Percentiles rank a stretch among this genome's conserved stretches.
Conservation (phyloP, 2,113 vertebrate genomes). For the Barnardius zonarius region DNA sequence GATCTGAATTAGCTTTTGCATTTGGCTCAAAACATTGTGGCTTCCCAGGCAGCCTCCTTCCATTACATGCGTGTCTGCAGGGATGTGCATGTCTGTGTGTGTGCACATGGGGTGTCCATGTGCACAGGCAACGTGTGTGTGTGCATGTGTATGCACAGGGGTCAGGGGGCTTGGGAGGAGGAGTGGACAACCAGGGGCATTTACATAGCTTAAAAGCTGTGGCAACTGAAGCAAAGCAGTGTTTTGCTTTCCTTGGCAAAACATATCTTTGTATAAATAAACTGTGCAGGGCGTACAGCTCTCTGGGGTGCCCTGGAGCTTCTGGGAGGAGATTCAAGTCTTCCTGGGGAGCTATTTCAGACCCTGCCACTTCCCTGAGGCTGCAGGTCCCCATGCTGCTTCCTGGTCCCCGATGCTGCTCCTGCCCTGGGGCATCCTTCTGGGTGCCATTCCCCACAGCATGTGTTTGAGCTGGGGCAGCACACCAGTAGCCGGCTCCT, state of each 20-base stretch:
- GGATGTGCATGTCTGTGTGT: background rate
- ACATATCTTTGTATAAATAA: background rate
- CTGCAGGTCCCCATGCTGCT: background rate
- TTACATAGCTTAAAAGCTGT: background rate
- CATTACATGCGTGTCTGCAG: fast-evolving
- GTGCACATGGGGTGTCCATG: background rate
- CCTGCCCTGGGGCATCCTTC: too few relatives aligned
- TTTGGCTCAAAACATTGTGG: background rate
- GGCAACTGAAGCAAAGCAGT: background rate
- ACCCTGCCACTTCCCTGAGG: too few relatives aligned
- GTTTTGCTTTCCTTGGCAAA: background rate
- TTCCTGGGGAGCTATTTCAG: background rate
- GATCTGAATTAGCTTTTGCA: background rate
- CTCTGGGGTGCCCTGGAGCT: background rate
- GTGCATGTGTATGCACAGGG: background rate
- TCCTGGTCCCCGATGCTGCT: background rate
- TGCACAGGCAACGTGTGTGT: background rate
- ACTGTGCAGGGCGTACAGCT: background rate
- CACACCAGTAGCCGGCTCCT: background rate
- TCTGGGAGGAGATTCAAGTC: background rate
- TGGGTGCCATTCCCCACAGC: fast-evolving
- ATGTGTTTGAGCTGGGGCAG: background rate
- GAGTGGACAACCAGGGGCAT: fast-evolving
- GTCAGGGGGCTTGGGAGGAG: background rate
- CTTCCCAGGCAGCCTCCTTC: background rate